phyloP scores from a whole-genome alignment of 2,113 vertebrate species.

The Thryonomys swinderianus region DNA sequence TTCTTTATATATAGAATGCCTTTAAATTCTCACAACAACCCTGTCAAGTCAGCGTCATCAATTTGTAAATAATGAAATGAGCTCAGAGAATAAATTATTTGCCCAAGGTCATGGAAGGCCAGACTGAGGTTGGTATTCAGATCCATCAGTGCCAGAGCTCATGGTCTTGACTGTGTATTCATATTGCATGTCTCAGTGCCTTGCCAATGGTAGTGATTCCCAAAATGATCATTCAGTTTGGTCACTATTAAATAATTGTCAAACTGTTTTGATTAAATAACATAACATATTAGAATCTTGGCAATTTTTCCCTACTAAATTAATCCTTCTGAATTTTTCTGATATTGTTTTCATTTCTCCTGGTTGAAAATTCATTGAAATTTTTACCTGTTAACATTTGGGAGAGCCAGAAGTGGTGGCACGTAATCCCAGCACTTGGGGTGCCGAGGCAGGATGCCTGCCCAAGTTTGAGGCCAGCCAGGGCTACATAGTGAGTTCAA shows the following conservation, averaged over 20 bases:
- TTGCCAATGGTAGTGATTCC: slow-evolving; percentile 25
- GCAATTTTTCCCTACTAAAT: not conserved
- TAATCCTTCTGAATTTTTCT: slow-evolving; percentile 31
- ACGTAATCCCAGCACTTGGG: not conserved
- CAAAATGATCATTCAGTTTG: not conserved
- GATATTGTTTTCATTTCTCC: slow-evolving; percentile 21
- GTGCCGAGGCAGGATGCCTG: not conserved
- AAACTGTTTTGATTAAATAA: slow-evolving; percentile 51
- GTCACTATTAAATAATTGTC: slow-evolving; percentile 47
- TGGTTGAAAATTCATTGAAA: not conserved
- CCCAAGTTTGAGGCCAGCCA: not conserved
- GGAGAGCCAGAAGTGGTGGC: not conserved
- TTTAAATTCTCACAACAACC: not conserved
- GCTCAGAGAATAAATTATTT: not conserved
- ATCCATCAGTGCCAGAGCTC: not conserved
- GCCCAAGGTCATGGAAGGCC: not conserved
- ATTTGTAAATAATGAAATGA: not conserved
- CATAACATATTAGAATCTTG: slow-evolving; percentile 38
- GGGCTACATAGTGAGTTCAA: not conserved
- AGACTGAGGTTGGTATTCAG: not conserved
- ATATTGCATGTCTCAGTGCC: not conserved
- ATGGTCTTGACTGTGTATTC: not conserved
- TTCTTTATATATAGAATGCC: not conserved
- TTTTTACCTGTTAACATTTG: slow-evolving; percentile 30
- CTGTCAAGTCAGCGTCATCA: not conserved